Base-by-base conservation (phyloP, 2,113 vertebrate genomes). In the Machaerirhynchus nigripectus region DNA sequence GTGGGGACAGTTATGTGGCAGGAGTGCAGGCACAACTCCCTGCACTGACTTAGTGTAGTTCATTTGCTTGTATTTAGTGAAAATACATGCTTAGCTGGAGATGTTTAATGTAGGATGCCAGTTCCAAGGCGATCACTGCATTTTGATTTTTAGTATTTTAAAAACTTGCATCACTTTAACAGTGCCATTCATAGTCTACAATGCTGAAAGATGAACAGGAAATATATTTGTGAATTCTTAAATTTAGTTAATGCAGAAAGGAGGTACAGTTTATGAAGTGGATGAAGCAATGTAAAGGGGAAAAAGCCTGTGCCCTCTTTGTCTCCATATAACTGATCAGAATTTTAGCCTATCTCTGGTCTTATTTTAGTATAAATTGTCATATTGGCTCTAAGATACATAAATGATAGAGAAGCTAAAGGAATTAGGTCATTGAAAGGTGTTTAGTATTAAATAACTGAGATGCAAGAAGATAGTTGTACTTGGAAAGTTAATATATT, bases 331-430 rank as follows among this genome's bases (percentile, higher is more conserved):
- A 65, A 71, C 26, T 70, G 33, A 33, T 37, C 7, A 71, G 63
- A 67, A 5, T 68, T 91, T 70, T 55, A 73, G 33, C 31, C 3
- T 40, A 5, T 56, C 44, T 92, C 27, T 76, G 55, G 42, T 60
- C 70, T 47, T 84, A 60, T 50, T 88, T 57, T 69, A 39, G 39
- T 40, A 15, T 13, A 79, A 75, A 24, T 33, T 88, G 31, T 76
- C 0, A 0, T 69, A 22, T 19, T 79, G 26, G 11, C 55, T 74
- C 11, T 11, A 14, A 60, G 49, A 27, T 71, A 6, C 0, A 1
- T 33, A 56, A 52, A 30, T 78, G 11, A 37, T 64, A n/a, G 49
- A 73, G 47, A 75, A 89, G 44, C 52, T 31, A 44, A 77, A 60
- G 22, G 15, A 68, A 82, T 71, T 82, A 10, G 15, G 22, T 89